These are phyloP conservation scores for Mylabris sibirica DNA, from an alignment of 2,888 invertebrate species.

Conservation along the genomic window DNA sequence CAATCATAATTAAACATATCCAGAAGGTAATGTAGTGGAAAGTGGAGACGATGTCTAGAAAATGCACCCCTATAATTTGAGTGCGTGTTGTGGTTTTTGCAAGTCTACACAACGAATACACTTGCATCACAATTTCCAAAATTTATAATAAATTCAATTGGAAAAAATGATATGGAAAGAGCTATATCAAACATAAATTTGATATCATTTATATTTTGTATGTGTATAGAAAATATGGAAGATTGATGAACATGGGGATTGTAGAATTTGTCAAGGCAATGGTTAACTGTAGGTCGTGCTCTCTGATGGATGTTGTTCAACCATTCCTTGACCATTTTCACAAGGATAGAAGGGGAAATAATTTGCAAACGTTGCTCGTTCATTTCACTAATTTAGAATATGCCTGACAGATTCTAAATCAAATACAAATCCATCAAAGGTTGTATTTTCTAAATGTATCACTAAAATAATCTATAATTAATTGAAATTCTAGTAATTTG, in stretches of 20 bases:
- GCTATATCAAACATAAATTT: background rate
- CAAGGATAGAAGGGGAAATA: background rate
- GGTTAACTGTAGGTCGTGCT: slow-evolving; percentile 8
- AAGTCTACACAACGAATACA: slow-evolving; percentile 52
- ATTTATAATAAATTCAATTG: background rate
- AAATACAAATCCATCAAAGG: background rate
- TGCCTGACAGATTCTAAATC: background rate
- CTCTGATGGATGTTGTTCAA: background rate
- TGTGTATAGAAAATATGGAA: background rate
- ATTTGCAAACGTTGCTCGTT: slow-evolving; percentile 7
- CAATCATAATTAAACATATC: slow-evolving; percentile 55
- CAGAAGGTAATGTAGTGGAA: slow-evolving; percentile 53
- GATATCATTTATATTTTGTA: background rate
- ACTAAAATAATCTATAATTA: background rate
- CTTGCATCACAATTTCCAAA: slow-evolving; percentile 49
- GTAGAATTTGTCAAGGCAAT: background rate
- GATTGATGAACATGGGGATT: background rate
- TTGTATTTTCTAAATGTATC: background rate
- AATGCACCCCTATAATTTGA: slow-evolving; percentile 40
- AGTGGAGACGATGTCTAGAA: slow-evolving; percentile 46
- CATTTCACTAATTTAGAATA: slow-evolving; percentile 3
- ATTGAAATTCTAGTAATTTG: background rate
- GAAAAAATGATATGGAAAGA: background rate
- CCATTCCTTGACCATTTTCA: background rate
- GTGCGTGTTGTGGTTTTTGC: slow-evolving; percentile 46